These are phyloP conservation scores for Phyllotreta striolata DNA, from an alignment of 2,888 invertebrate genomes.

Conservation along the genomic window DNA sequence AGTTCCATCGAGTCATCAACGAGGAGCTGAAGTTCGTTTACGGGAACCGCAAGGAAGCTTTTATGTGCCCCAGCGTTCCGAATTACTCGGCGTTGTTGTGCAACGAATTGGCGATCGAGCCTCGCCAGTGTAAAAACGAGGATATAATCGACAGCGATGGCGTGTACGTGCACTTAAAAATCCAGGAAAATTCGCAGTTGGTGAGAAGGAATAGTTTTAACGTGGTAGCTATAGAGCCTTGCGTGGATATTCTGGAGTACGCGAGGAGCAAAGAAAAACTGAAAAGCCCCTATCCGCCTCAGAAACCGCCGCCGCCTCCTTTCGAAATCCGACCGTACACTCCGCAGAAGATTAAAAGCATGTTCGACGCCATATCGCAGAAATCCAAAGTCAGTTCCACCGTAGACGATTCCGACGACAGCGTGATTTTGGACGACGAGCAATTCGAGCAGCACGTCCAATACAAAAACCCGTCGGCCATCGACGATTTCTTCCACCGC, in stretches of 20 bases:
- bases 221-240: conserved; percentile 1
- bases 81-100: conserved; percentile 35
- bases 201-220: not conserved
- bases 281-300: not conserved
- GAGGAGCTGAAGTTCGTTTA: conserved; percentile 25
- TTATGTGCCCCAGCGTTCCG: conserved; percentile 40
- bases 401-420: conserved; percentile 36
- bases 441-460: conserved; percentile 37
- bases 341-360: conserved; percentile 41
- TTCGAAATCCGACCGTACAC: conserved; percentile 30
- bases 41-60: conserved; percentile 22
- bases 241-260: conserved; percentile 7
- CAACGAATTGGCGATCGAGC: too few relatives aligned
- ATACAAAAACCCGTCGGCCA: not conserved
- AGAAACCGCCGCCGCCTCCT: conserved; percentile 7
- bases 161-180: conserved; percentile 6
- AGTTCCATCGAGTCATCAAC: conserved; percentile 39
- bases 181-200: not conserved
- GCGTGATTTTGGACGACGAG: conserved; percentile 42
- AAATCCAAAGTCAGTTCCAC: conserved; percentile 22
- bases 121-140: not conserved
- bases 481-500: not conserved
- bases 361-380: conserved; percentile 40
- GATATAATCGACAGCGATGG: not conserved
- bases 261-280: conserved; percentile 11